These are phyloP conservation scores for Lytechinus pictus DNA, from an alignment of 35 echinoderm and acorn worm species.

Conservation along the genomic window DNA sequence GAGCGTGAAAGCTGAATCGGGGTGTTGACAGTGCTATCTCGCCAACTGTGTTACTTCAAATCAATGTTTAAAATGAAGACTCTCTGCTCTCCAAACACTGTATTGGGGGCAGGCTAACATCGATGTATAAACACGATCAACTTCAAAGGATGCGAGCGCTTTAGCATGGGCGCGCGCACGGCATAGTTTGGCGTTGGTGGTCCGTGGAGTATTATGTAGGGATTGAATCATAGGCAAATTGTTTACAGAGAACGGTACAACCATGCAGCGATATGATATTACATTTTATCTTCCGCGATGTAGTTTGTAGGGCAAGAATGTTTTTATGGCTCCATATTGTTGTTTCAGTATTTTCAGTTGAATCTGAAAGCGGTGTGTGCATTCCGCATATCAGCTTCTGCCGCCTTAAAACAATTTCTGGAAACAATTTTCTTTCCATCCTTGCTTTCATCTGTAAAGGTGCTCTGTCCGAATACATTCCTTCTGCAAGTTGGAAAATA, in stretches of 20 bases:
- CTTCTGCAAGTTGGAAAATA: neutral
- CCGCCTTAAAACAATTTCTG: constrained; percentile 18
- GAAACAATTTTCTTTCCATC: neutral
- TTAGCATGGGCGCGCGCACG: constrained; percentile 3
- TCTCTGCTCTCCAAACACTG: neutral
- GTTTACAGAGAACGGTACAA: constrained; percentile 26
- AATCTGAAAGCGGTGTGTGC: neutral
- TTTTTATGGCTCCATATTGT: neutral
- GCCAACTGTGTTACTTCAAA: constrained; percentile 47
- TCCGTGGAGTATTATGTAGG: neutral
- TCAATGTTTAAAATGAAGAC: constrained; percentile 35
- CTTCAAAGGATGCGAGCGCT: constrained; percentile 24
- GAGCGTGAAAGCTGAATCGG: constrained; percentile 36
- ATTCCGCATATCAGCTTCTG: neutral
- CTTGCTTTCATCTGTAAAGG: neutral
- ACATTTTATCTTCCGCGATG: constrained; percentile 22
- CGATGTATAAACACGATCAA: constrained; percentile 22
- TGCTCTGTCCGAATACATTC: neutral
- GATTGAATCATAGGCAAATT: neutral
- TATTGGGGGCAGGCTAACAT: constrained; percentile 39
- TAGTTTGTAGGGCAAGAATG: constrained; percentile 26
- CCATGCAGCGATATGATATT: constrained; percentile 8
- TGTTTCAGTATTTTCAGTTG: constrained; percentile 4
- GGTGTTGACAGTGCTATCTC: constrained; percentile 47
- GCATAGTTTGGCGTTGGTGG: constrained; percentile 30